Base-by-base conservation (phyloP, 2,888 invertebrate genomes). In the Thelaira solivaga region DNA sequence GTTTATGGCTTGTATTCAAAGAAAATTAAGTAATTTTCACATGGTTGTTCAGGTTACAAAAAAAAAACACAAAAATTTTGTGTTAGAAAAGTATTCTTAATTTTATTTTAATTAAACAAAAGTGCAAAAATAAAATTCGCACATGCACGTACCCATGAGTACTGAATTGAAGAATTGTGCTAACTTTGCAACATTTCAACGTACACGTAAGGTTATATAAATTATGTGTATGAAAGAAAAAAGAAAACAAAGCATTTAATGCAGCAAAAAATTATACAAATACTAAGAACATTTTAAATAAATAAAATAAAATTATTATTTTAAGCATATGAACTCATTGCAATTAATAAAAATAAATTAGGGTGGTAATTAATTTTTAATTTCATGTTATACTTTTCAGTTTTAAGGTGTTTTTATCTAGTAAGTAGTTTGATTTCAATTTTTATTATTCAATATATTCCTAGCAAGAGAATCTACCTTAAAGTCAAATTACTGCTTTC, bases 321-420 rank as follows among this genome's bases (percentile, higher is more conserved):
- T 74, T 61, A 43, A 45, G 67, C 67, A 68, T 24, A 22, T 61
- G 61, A 74, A 67, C 67, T 67, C 74, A 67, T 53, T 65, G 59
- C 59, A 57, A 34, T 64, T 55, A n/a, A n/a, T 67, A 24, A 39
- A 11, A 36, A 43, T 31, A 24, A 26, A 49, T 36, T 22, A 24
- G 49, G 22, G 24, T 1, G 20, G 36, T 20, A n/a, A n/a, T 2
- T n/a, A 45, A 26, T 20, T 36, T 53, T 13, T n/a, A n/a, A n/a
- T 39, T 55, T 34, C 0, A 18, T n/a, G n/a, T 34, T 7, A 13
- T 22, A 13, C 10, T 11, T 8, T 43, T 43, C 29, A 31, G 16
- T 10, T 3, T 13, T 29, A 49, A 47, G 13, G 3, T 22, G 24
- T 22, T 22, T 2, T 20, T 13, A n/a, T n/a, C n/a, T n/a, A n/a